phyloP scores from a whole-genome alignment of 2,888 invertebrate genomes.

The Melieria omissa region DNA sequence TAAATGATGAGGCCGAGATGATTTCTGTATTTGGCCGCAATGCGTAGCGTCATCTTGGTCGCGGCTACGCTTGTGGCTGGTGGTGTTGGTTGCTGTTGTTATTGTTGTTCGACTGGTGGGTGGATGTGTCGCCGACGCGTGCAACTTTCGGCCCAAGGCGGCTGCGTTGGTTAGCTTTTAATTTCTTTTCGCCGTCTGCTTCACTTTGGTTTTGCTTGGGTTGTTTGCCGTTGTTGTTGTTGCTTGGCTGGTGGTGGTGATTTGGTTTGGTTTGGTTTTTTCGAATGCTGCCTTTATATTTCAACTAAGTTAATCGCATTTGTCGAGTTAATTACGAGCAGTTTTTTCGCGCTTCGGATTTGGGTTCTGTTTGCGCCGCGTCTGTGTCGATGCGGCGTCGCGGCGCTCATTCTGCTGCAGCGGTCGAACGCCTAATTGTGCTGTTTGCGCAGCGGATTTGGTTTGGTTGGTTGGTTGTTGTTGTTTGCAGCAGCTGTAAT shows the following conservation, averaged over 20 bases:
- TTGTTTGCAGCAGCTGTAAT: too few relatives aligned
- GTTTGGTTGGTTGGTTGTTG: too few relatives aligned
- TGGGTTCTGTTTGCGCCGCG: too few relatives aligned
- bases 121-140: not conserved
- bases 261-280: not conserved
- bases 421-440: too few relatives aligned
- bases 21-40: conserved; percentile 64
- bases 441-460: too few relatives aligned
- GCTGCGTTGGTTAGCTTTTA: not conserved
- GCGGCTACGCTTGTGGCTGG: too few relatives aligned
- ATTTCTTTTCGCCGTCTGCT: not conserved
- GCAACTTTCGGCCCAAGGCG: too few relatives aligned
- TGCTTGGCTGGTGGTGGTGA: conserved; percentile 38
- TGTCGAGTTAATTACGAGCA: too few relatives aligned
- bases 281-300: not conserved
- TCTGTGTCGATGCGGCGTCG: too few relatives aligned
- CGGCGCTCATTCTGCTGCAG: too few relatives aligned
- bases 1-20: conserved; percentile 66
- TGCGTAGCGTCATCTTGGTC: conserved; percentile 62
- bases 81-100: conserved; percentile 28
- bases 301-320: too few relatives aligned
- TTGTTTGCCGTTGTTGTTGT: conserved; percentile 32
- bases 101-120: conserved; percentile 1
- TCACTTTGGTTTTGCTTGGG: conserved; percentile 10
- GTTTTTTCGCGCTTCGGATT: too few relatives aligned